Evolutionary conservation across 2,888 invertebrate genomes (phyloP).

Genomic region (Campaea margaritaria): DNA sequence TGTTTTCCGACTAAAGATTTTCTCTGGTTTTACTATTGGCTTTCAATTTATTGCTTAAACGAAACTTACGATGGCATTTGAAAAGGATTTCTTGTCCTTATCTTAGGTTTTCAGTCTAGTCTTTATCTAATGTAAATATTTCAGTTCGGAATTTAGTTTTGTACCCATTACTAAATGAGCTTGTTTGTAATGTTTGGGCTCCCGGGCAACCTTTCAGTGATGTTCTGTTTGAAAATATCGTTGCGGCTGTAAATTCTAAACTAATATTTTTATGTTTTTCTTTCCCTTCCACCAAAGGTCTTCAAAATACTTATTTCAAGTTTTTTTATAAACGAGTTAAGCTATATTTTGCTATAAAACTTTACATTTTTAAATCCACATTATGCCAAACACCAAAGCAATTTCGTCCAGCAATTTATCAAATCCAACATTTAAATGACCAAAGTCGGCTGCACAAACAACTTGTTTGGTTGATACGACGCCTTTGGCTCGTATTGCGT

Average conservation of each 20-base stretch:
- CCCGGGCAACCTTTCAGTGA: neutral
- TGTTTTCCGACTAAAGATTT: constrained; percentile 22
- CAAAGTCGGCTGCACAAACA: constrained; percentile 74
- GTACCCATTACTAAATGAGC: neutral
- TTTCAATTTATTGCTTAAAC: constrained; percentile 13
- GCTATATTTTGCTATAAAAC: too few relatives aligned
- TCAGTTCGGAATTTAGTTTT: neutral
- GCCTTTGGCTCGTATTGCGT: constrained; percentile 67
- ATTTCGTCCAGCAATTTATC: constrained; percentile 73
- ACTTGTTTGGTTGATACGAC: constrained; percentile 74
- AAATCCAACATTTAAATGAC: constrained; percentile 80
- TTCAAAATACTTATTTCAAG: too few relatives aligned
- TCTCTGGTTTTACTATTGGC: constrained; percentile 9
- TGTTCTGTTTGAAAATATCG: neutral
- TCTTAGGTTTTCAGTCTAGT: constrained; percentile 3
- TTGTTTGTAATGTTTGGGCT: too few relatives aligned
- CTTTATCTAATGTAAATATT: neutral
- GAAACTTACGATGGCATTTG: neutral
- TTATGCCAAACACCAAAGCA: constrained; percentile 57
- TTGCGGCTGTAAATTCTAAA: neutral
- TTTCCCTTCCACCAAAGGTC: too few relatives aligned
- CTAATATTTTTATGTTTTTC: neutral
- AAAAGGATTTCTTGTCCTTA: constrained; percentile 9
- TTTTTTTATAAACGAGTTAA: too few relatives aligned
- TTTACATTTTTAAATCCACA: constrained; percentile 49